Evolutionary conservation across 2,797 vertebrate species (phyloP).

Genomic region (Cuniculus paca): DNA sequence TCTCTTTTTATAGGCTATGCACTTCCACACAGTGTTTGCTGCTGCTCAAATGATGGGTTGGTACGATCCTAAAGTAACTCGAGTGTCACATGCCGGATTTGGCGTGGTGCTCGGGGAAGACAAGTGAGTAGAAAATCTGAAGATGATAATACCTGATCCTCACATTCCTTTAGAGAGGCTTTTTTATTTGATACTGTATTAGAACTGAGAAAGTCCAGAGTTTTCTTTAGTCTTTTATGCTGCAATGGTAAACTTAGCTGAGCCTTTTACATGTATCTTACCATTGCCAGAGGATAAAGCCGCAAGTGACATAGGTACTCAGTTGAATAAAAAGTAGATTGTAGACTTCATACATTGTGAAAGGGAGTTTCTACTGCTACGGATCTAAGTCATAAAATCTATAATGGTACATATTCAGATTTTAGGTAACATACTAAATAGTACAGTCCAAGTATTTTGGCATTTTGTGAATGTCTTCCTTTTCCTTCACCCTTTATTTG

Average conservation of each 20-base stretch:
- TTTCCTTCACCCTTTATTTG: neutral
- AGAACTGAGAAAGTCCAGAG: neutral
- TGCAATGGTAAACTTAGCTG: neutral
- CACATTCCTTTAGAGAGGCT: neutral
- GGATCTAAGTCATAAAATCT: neutral
- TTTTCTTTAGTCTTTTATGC: neutral
- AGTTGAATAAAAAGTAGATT: neutral
- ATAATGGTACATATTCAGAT: neutral
- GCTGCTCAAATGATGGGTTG: conserved; percentile 96
- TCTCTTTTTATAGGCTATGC: conserved; percentile 90
- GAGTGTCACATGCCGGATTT: conserved; percentile 95
- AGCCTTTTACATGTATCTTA: neutral
- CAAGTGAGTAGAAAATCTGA: conserved; percentile 89
- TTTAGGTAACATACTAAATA: neutral
- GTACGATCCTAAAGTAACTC: conserved; percentile 95
- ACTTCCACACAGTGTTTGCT: conserved; percentile 95
- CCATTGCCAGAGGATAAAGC: neutral
- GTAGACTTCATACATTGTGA: neutral
- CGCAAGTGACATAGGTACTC: neutral
- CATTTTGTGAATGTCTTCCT: neutral
- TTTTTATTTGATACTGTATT: neutral
- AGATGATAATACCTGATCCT: neutral
- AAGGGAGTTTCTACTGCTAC: neutral
- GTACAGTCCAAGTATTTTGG: neutral
- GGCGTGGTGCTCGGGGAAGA: conserved; percentile 97